Conservation (phyloP, 1,140 invertebrate species). For the Drosophila albomicans region DNA sequence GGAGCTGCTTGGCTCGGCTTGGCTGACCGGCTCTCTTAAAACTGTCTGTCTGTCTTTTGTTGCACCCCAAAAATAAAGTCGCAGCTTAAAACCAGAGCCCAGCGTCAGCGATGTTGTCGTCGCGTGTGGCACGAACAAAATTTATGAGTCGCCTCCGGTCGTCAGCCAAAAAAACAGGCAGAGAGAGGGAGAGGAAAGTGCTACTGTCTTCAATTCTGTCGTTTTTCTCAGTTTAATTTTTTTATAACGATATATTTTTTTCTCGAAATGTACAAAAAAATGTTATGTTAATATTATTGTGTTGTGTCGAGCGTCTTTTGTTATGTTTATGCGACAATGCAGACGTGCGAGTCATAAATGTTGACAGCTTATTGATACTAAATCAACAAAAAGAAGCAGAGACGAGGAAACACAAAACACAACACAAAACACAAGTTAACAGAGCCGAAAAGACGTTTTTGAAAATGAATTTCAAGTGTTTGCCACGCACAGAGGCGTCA, state of each 20-base stretch:
- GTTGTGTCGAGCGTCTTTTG: constrained; percentile 51
- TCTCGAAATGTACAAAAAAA: constrained; percentile 49
- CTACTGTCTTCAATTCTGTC: constrained; percentile 34
- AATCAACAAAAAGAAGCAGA: constrained; percentile 30
- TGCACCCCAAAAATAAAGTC: constrained; percentile 25
- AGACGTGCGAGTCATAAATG: constrained; percentile 70
- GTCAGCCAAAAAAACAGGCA: constrained; percentile 21
- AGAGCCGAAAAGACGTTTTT: constrained; percentile 29
- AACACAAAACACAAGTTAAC: no score
- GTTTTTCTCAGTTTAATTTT: background rate
- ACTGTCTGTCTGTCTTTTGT: background rate
- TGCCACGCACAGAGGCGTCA: constrained; percentile 48
- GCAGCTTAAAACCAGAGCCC: constrained; percentile 18
- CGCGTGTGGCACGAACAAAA: constrained; percentile 79
- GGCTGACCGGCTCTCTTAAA: background rate
- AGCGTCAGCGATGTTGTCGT: constrained; percentile 33
- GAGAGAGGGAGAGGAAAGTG: constrained; percentile 28
- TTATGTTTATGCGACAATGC: constrained; percentile 45
- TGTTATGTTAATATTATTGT: constrained; percentile 59
- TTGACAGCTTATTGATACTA: constrained; percentile 79
- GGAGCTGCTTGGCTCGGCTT: constrained; percentile 1
- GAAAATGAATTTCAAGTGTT: constrained; percentile 45
- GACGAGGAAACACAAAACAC: background rate
- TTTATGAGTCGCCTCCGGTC: constrained; percentile 68
- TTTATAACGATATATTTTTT: constrained; percentile 5